These are phyloP conservation scores for Macropus fuliginosus DNA, from an alignment of 2,797 vertebrate genomes.

Conservation along the genomic window DNA sequence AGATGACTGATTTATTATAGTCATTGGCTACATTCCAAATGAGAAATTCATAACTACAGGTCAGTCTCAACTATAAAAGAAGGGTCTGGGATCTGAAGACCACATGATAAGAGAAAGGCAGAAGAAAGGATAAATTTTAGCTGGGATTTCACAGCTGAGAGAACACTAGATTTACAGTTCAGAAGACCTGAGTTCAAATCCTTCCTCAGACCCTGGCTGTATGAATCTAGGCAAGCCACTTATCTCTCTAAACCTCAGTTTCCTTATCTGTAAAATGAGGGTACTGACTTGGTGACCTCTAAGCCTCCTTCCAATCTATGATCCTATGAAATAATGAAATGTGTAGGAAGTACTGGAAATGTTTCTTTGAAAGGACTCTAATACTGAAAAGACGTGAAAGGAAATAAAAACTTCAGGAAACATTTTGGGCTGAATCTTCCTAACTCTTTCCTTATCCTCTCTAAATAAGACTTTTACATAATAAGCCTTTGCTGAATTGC, in stretches of 20 bases:
- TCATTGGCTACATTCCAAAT: conserved; percentile 57
- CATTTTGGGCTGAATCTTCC: conserved; percentile 53
- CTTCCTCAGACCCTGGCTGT: background rate
- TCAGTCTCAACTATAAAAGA: background rate
- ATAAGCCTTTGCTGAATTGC: conserved; percentile 34
- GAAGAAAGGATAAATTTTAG: background rate
- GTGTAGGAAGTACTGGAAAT: conserved; percentile 30
- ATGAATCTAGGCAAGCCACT: background rate
- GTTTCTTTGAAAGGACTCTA: conserved; percentile 2
- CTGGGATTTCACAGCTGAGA: background rate
- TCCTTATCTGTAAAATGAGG: background rate
- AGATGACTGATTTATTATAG: conserved; percentile 54
- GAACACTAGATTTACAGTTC: background rate
- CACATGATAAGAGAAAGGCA: background rate
- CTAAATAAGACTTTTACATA: conserved; percentile 20
- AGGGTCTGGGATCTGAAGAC: background rate
- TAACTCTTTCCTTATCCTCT: conserved; percentile 25
- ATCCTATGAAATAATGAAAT: background rate
- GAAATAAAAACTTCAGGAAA: conserved; percentile 41
- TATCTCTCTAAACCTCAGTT: background rate
- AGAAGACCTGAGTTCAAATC: background rate
- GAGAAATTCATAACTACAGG: background rate
- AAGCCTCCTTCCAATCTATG: background rate
- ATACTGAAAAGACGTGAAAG: background rate
- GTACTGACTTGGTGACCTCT: background rate